Evolutionary conservation across 2,797 vertebrate genomes (phyloP), one percentile per base, ranked within the genome.

Genomic region (Microhierax caerulescens): DNA sequence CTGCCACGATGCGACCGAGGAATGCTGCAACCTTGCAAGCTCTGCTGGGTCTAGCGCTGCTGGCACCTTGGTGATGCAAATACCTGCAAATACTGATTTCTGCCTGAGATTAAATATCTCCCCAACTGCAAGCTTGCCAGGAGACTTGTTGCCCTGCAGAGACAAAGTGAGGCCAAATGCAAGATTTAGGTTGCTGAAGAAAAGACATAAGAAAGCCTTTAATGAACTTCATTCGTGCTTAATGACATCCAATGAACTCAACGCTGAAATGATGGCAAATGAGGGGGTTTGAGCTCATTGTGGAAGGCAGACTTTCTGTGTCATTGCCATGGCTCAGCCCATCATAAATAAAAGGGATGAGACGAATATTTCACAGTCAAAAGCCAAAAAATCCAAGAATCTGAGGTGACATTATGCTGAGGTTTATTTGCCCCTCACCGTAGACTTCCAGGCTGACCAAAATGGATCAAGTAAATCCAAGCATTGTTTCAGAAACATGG

Each of bases 241-340:
- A 12, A 5, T 0, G 14, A 32, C 6, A 4, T 34, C 28, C 7
- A 8, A 1, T 8, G 34, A 69, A n/a, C 10, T 34, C 68, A 77
- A 1, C 19, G 5, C 9, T 51, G 27, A 32, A 54, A 36, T 15
- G 0, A 0, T 30, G 37, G 32, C 14, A 68, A 23, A 51, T 3
- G 36, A 70, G 11, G 15, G 23, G 4, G 0, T 56, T 73, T 32
- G 67, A 50, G 47, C 59, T 85, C 64, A 5, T 2, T 74, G 80
- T 45, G 65, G 60, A 20, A 36, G 39, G 24, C 50, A 16, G 2
- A 37, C 5, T 8, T 75, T 18, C 25, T 25, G 17, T 51, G 11
- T 20, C 14, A 3, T 19, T 30, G 10, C 21, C 28, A 3, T 53
- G 39, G 50, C 54, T 63, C 47, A 63, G 14, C 9, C 27, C 23